Evolutionary conservation across 2,888 invertebrate genomes (phyloP).

Genomic region (Ichneumon xanthorius): DNA sequence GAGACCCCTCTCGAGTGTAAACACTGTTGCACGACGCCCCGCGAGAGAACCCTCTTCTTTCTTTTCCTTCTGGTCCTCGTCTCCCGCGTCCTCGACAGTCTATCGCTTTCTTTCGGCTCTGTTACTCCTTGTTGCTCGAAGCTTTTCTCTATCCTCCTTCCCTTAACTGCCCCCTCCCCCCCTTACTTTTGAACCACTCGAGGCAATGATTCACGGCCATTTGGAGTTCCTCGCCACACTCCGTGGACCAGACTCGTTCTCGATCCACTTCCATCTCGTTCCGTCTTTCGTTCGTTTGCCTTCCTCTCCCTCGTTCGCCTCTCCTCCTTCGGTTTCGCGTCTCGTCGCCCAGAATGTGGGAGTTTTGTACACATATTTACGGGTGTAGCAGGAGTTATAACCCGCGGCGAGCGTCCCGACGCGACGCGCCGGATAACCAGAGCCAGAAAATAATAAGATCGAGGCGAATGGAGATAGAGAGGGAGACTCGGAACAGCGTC

Average conservation of each 20-base stretch:
- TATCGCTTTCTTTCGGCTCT: constrained; percentile 51
- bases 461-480: background rate
- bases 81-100: constrained; percentile 32
- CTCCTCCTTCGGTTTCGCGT: constrained; percentile 52
- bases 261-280: constrained; percentile 56
- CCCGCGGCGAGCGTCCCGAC: background rate
- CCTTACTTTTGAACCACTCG: constrained; percentile 70
- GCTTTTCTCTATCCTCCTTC: constrained; percentile 59
- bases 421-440: constrained; percentile 47
- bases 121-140: constrained; percentile 58
- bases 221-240: constrained; percentile 65
- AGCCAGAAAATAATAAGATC: constrained; percentile 43
- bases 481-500: background rate
- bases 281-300: background rate
- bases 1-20: constrained; percentile 60
- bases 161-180: constrained; percentile 57
- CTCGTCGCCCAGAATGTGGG: constrained; percentile 59
- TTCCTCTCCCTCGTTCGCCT: constrained; percentile 21
- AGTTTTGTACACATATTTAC: constrained; percentile 56
- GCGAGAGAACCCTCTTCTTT: constrained; percentile 54
- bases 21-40: constrained; percentile 66
- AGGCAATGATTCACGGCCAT: constrained; percentile 73
- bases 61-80: constrained; percentile 52
- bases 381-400: constrained; percentile 36
- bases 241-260: constrained; percentile 56